Evolutionary conservation across 2,888 invertebrate species (phyloP).

Genomic region (Penaeus monodon): DNA sequence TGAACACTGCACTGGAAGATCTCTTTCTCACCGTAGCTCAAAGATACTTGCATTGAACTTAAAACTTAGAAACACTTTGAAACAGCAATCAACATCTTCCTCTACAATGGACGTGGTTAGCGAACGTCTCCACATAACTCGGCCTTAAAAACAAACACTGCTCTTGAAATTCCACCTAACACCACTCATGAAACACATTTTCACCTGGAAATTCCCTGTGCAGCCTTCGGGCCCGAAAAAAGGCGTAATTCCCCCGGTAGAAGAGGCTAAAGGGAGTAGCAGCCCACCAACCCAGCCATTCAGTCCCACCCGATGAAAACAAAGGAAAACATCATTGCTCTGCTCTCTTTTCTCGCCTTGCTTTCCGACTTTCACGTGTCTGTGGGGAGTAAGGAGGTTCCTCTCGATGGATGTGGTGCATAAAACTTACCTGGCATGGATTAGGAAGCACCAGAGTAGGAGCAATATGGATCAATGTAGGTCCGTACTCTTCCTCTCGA

Average conservation of each 20-base stretch:
- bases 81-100: too few species aligned
- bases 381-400: background rate
- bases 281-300: slow-evolving; percentile 27
- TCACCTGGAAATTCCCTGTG: too few species aligned
- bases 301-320: slow-evolving; percentile 31
- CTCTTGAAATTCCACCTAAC: too few species aligned
- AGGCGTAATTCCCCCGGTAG: slow-evolving; percentile 2
- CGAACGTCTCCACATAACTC: too few species aligned
- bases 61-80: too few species aligned
- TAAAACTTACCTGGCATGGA: slow-evolving; percentile 49
- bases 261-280: background rate
- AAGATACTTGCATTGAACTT: too few species aligned
- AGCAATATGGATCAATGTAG: slow-evolving; percentile 49
- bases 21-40: too few species aligned
- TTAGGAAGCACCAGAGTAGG: slow-evolving; percentile 25
- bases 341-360: background rate
- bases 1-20: too few species aligned
- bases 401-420: background rate
- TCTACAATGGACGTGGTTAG: too few species aligned
- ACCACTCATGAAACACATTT: too few species aligned
- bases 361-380: background rate
- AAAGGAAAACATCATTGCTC: slow-evolving; percentile 35
- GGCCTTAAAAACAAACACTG: too few species aligned
- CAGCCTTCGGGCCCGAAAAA: too few species aligned
- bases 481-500: slow-evolving; percentile 8